phyloP scores from a whole-genome alignment of 2,113 vertebrate species.

The Alethe castanea region DNA sequence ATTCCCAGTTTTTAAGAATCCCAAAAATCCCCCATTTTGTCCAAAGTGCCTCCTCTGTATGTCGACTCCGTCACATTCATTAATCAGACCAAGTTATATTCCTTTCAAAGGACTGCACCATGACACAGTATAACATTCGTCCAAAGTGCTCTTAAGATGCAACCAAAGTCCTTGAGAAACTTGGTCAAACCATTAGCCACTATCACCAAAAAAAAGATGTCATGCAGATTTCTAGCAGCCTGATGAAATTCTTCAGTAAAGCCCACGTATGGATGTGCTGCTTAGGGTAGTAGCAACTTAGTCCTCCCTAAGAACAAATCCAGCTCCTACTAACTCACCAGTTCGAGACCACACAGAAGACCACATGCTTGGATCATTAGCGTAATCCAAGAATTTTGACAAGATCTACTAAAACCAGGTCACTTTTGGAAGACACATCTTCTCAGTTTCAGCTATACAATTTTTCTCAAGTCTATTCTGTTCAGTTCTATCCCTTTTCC shows the following conservation, averaged over 20 bases:
- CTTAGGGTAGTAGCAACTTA: background rate
- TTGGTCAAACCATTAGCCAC: background rate
- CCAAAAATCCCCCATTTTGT: background rate
- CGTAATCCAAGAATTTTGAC: background rate
- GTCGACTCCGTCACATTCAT: accelerated
- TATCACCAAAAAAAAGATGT: background rate
- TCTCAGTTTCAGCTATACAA: background rate
- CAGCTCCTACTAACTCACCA: background rate
- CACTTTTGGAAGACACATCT: background rate
- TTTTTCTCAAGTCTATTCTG: background rate
- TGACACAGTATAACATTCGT: background rate
- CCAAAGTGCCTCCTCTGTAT: background rate
- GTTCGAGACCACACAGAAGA: background rate
- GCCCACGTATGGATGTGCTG: background rate
- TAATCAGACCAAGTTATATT: background rate
- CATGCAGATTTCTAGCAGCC: background rate
- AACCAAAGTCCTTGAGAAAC: background rate
- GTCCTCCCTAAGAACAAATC: background rate
- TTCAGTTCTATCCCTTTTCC: background rate
- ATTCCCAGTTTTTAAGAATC: background rate
- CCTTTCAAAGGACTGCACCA: background rate
- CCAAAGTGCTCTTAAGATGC: background rate
- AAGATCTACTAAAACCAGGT: background rate
- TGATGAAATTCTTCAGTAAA: background rate
- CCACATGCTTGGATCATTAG: accelerated